Evolutionary conservation across 1,140 invertebrate species (phyloP).

Genomic region (Anastrepha obliqua): DNA sequence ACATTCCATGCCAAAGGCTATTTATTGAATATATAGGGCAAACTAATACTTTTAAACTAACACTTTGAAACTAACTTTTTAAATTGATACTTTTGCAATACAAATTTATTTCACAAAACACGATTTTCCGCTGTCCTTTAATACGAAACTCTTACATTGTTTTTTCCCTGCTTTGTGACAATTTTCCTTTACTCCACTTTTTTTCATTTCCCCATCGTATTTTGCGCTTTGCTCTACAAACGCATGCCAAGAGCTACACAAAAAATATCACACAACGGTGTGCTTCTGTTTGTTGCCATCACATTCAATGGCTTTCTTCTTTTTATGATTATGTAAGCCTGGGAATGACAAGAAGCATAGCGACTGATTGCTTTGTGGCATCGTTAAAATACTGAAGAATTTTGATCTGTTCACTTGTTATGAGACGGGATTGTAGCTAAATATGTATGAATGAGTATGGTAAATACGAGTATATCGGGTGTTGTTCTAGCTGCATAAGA

Average conservation of each 20-base stretch:
- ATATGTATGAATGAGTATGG: not conserved
- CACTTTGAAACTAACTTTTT: not conserved
- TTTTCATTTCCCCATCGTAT: not conserved
- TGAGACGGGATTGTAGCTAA: not conserved
- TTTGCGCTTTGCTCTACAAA: not conserved
- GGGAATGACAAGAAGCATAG: not conserved
- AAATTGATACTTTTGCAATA: not conserved
- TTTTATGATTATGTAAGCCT: not conserved
- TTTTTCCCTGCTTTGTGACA: not conserved
- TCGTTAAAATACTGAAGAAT: constrained; percentile 26
- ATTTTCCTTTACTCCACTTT: not conserved
- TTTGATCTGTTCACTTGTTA: constrained; percentile 1
- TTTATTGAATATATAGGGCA: too few relatives aligned
- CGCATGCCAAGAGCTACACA: constrained; percentile 1
- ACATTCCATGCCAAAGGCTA: too few relatives aligned
- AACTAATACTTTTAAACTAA: too few relatives aligned
- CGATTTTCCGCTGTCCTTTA: not conserved
- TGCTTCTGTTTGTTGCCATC: constrained; percentile 17
- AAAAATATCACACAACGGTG: constrained; percentile 12
- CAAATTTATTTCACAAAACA: not conserved
- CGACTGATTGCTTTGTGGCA: not conserved
- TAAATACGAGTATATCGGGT: not conserved
- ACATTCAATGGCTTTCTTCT: not conserved
- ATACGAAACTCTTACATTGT: not conserved
- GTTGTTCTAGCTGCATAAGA: too few relatives aligned